Evolutionary conservation across 64 coral and sea anemone species (phyloP).

Genomic region (Actinia equina): DNA sequence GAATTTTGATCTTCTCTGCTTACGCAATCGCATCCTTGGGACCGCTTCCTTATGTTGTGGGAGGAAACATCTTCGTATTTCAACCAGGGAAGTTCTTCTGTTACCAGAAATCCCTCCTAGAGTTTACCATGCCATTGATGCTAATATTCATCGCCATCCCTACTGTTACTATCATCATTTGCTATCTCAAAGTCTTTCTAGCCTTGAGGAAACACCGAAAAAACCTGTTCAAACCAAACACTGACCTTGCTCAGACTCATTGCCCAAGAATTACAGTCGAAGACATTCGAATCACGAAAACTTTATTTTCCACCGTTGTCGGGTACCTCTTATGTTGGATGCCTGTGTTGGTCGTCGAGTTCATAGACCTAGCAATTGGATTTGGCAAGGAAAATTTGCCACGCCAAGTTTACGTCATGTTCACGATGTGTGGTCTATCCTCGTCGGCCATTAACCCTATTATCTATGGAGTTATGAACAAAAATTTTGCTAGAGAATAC

Average conservation of each 20-base stretch:
- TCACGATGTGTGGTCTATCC: slow-evolving; percentile 12
- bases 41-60: slow-evolving; percentile 33
- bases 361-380: background rate
- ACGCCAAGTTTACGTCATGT: slow-evolving; percentile 15
- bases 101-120: background rate
- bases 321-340: slow-evolving; percentile 25
- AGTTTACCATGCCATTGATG: background rate
- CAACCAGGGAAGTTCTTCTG: slow-evolving; percentile 64
- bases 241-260: background rate
- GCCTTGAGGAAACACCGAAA: background rate
- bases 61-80: slow-evolving; percentile 30
- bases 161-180: background rate
- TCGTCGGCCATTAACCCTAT: slow-evolving; percentile 34
- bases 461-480: slow-evolving; percentile 46
- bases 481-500: slow-evolving; percentile 25
- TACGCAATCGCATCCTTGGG: background rate
- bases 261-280: slow-evolving; percentile 30
- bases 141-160: background rate
- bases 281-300: slow-evolving; percentile 42
- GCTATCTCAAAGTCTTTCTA: slow-evolving; percentile 5
- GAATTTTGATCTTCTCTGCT: background rate
- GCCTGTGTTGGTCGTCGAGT: slow-evolving; percentile 19
- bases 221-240: background rate
- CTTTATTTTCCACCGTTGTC: slow-evolving; percentile 29
- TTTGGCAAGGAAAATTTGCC: background rate